Percentiles rank a stretch among this genome's conserved stretches.
phyloP scores from a whole-genome alignment of 1,140 invertebrate species.

The Lepidurus packardi region DNA sequence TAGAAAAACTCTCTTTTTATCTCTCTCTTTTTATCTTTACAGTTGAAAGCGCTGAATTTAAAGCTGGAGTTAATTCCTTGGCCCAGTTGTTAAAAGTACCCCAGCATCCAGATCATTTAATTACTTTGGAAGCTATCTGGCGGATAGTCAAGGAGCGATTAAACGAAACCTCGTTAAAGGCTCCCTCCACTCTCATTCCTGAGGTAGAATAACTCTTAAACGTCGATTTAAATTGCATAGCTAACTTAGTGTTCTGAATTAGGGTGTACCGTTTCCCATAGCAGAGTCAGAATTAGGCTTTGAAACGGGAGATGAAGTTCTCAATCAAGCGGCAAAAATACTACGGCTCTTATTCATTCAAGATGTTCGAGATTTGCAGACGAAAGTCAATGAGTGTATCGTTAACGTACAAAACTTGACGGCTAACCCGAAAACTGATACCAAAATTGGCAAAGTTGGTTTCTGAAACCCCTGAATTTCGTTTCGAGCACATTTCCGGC shows the following conservation, averaged over 20 bases:
- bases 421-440: constrained; percentile 95
- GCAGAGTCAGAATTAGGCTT: constrained; percentile 61
- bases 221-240: neutral
- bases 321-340: constrained; percentile 74
- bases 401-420: constrained; percentile 87
- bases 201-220: neutral
- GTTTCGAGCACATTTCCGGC: constrained; percentile 3
- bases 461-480: constrained; percentile 44
- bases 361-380: constrained; percentile 84
- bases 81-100: constrained; percentile 72
- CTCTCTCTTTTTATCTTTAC: constrained; percentile 36
- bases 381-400: constrained; percentile 87
- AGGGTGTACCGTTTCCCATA: constrained; percentile 53
- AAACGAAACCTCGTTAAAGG: constrained; percentile 58
- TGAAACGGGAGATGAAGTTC: constrained; percentile 59
- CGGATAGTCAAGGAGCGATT: constrained; percentile 61
- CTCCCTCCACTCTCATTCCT: constrained; percentile 44
- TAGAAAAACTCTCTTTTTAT: constrained; percentile 24
- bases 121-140: constrained; percentile 68
- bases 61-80: constrained; percentile 64
- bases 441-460: constrained; percentile 88
- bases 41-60: constrained; percentile 79
- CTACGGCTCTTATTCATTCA: constrained; percentile 83
- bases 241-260: neutral
- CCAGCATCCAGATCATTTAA: constrained; percentile 71